These are phyloP conservation scores for Ciconia maguari DNA, from an alignment of 2,113 vertebrate species.

Conservation along the genomic window DNA sequence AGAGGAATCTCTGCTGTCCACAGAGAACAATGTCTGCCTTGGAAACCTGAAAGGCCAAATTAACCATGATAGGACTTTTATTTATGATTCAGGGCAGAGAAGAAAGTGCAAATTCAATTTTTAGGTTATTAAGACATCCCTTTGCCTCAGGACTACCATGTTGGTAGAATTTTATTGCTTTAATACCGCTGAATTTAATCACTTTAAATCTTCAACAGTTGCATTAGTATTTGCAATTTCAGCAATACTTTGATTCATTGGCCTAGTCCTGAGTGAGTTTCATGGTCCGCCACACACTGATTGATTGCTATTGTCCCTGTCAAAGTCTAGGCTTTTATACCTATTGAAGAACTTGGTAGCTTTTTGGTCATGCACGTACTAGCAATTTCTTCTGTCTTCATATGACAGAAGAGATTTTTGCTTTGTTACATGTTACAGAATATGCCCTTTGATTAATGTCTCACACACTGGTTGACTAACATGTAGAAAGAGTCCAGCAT, in stretches of 20 bases:
- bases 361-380: neutral
- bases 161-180: constrained; percentile 12
- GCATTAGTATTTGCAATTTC: neutral
- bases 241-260: neutral
- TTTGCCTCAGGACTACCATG: neutral
- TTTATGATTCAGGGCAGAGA: neutral
- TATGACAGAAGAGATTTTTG: constrained; percentile 53
- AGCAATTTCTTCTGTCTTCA: constrained; percentile 44
- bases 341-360: neutral
- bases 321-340: constrained; percentile 24
- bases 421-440: constrained; percentile 56
- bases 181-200: neutral
- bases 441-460: constrained; percentile 61
- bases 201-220: neutral
- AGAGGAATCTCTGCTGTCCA: neutral
- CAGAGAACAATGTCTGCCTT: neutral
- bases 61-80: neutral
- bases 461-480: constrained; percentile 49
- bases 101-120: constrained; percentile 12
- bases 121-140: neutral
- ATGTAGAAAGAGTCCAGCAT: neutral
- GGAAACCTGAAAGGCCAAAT: neutral
- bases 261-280: neutral
- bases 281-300: neutral
- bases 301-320: neutral